A percentile compares a stretch with the other conserved stretches of the same genome.
Evolutionary conservation across 2,888 invertebrate genomes (phyloP).

Genomic region (Phytoseiulus persimilis): DNA sequence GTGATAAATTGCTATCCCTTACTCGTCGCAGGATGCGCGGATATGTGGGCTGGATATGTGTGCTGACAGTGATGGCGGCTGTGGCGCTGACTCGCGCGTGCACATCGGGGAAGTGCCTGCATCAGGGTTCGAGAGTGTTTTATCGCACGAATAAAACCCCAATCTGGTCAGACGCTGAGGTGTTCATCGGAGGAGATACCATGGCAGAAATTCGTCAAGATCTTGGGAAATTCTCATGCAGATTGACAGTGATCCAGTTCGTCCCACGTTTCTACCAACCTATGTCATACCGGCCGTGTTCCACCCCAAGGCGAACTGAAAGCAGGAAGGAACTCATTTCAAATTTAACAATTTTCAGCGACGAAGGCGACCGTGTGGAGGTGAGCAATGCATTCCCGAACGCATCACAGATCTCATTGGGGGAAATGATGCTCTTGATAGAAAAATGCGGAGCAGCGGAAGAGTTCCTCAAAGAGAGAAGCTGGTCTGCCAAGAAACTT

Average conservation of each 20-base stretch:
- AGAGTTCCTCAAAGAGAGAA: background rate
- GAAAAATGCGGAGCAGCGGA: background rate
- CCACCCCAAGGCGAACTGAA: background rate
- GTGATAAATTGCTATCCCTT: background rate
- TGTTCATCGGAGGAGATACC: background rate
- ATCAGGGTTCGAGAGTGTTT: background rate
- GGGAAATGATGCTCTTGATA: background rate
- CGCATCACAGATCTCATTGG: background rate
- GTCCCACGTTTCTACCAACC: background rate
- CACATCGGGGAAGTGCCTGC: background rate
- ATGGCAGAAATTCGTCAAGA: background rate
- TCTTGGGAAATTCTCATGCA: background rate
- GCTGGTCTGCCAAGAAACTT: background rate
- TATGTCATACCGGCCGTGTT: background rate
- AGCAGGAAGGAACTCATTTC: too few relatives aligned
- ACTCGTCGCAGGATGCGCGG: background rate
- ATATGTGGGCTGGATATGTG: background rate
- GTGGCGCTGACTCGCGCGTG: background rate
- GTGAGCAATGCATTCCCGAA: background rate
- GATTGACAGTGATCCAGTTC: background rate
- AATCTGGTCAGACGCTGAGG: background rate
- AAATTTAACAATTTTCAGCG: background rate
- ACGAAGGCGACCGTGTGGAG: background rate
- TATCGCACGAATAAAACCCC: background rate
- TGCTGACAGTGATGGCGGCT: background rate